Percentiles rank a stretch among this genome's conserved stretches.
Conservation (phyloP, 1,140 invertebrate genomes). For the Macrosteles quadrilineatus region DNA sequence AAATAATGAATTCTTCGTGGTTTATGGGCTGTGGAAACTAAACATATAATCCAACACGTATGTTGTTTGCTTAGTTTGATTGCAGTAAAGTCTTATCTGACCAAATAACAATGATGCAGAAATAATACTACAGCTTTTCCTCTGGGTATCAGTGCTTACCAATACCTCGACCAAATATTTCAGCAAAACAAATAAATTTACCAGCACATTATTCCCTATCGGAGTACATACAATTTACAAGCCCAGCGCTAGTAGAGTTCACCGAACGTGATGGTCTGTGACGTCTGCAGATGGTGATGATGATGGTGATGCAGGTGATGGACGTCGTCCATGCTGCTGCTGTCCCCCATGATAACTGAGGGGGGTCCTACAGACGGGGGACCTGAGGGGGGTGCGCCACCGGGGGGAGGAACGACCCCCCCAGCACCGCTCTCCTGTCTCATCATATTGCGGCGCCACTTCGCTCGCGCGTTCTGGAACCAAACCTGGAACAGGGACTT, state of each 20-base stretch:
- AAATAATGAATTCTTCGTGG: too few relatives aligned
- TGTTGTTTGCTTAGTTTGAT: too few relatives aligned
- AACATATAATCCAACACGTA: too few relatives aligned
- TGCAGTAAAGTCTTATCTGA: too few relatives aligned
- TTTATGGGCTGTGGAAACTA: too few relatives aligned
- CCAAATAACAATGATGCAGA: too few relatives aligned
- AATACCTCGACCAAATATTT: too few relatives aligned
- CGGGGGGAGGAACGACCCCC: conserved; percentile 40
- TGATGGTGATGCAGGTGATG: conserved; percentile 54
- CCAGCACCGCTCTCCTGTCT: conserved; percentile 66
- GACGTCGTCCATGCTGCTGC: conserved; percentile 52
- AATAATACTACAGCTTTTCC: too few relatives aligned
- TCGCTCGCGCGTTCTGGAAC: conserved; percentile 97
- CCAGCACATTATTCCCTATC: too few relatives aligned
- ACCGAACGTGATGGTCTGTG: conserved; percentile 52
- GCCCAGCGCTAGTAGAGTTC: conserved; percentile 52
- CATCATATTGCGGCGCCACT: conserved; percentile 88
- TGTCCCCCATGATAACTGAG: conserved; percentile 48
- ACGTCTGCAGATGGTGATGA: conserved; percentile 53
- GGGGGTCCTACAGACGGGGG: conserved; percentile 48
- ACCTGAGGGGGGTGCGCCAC: conserved; percentile 36
- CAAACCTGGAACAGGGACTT: conserved; percentile 87
- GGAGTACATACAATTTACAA: too few relatives aligned
- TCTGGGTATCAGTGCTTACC: too few relatives aligned
- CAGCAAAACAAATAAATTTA: too few relatives aligned